These are phyloP conservation scores for Nematostella vectensis DNA, from an alignment of 92 coral and sea anemone genomes.

Conservation along the genomic window DNA sequence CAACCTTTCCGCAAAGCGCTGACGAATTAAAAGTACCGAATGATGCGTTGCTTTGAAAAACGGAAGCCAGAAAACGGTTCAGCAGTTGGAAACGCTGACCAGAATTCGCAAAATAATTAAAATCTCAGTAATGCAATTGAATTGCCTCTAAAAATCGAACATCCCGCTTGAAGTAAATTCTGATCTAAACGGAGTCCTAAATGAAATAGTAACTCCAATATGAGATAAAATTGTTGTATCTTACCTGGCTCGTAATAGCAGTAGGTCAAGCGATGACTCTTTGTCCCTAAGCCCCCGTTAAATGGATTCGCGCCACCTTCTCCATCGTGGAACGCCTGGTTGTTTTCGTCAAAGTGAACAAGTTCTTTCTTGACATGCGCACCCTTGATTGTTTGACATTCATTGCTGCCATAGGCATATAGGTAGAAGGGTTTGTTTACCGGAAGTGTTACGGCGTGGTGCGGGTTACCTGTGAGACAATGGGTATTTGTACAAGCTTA, in stretches of 20 bases:
- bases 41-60: no score
- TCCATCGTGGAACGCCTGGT: constrained; percentile 29
- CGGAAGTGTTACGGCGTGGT: constrained; percentile 41
- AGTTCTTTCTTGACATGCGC: constrained; percentile 58
- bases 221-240: no score
- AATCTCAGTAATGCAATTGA: no score
- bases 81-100: no score
- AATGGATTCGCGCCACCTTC: constrained; percentile 52
- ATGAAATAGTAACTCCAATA: no score
- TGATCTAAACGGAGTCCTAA: no score
- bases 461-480: constrained; percentile 37
- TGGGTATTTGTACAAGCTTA: background rate
- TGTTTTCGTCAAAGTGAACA: constrained; percentile 40
- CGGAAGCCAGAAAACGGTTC: no score
- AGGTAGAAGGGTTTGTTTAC: constrained; percentile 57
- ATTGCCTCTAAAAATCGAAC: no score
- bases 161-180: no score
- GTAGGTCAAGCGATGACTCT: constrained; percentile 48
- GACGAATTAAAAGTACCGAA: no score
- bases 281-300: constrained; percentile 22
- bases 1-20: no score
- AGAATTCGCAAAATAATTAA: no score
- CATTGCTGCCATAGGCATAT: constrained; percentile 54
- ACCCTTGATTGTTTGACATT: constrained; percentile 65
- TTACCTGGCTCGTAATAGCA: constrained; percentile 71